Percentiles rank a stretch among this genome's conserved stretches.
Evolutionary conservation across 35 echinoderm and acorn worm species (phyloP).

Genomic region (Ophioderma brevispina): DNA sequence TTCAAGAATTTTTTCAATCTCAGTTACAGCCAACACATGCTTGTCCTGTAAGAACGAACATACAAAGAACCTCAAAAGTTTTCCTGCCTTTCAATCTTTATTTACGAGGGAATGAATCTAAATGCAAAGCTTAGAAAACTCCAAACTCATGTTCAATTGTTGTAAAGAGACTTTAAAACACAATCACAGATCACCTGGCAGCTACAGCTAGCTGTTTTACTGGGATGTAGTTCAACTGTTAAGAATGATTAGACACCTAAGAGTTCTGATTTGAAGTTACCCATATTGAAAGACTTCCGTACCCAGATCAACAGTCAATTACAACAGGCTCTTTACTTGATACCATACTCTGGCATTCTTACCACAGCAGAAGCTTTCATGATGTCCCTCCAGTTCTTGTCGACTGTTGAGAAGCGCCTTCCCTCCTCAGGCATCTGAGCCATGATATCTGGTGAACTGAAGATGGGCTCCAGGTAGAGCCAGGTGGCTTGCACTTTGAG

Average conservation of each 20-base stretch:
- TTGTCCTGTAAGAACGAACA: slow-evolving; percentile 71
- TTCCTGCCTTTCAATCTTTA: not conserved
- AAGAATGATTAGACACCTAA: too few relatives aligned
- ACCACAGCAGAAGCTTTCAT: slow-evolving; percentile 98
- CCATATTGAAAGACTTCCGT: too few relatives aligned
- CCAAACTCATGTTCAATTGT: too few relatives aligned
- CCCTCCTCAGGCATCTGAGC: slow-evolving; percentile 99
- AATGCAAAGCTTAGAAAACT: not conserved
- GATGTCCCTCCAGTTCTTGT: slow-evolving; percentile 99
- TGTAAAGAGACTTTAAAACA: too few relatives aligned
- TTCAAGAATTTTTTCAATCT: slow-evolving; percentile 99
- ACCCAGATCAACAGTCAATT: too few relatives aligned
- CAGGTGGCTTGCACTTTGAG: slow-evolving; percentile 98
- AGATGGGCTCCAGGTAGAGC: slow-evolving; percentile 99
- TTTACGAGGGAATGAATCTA: not conserved
- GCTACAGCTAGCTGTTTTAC: too few relatives aligned
- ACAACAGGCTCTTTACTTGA: too few relatives aligned
- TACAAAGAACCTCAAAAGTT: too few relatives aligned
- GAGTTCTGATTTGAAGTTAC: too few relatives aligned
- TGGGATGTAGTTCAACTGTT: too few relatives aligned
- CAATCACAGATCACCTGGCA: too few relatives aligned
- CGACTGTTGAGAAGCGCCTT: slow-evolving; percentile 87
- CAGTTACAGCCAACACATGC: slow-evolving; percentile 96
- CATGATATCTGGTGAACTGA: slow-evolving; percentile 99
- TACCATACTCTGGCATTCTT: too few relatives aligned